Evolutionary conservation across 2,113 vertebrate species (phyloP), one percentile per base, ranked within the genome.

Genomic region (Alosa alosa): DNA sequence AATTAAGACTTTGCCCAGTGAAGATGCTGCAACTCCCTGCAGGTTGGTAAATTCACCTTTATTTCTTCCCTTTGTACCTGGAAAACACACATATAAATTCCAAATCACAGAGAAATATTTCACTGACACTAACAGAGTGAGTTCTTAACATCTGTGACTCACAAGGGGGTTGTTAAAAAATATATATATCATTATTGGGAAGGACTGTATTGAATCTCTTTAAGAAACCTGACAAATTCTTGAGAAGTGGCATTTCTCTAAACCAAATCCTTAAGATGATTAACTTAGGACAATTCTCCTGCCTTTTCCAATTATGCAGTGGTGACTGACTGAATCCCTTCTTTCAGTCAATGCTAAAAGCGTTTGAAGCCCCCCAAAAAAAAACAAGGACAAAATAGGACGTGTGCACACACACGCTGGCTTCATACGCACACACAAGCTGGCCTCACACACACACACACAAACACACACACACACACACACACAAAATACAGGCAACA

Each of bases 1-100:
- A 89, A 99, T 99, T 89, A 99, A 89, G 91, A 99, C 96, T 91
- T 97, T 98, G 84, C 97, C 98, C 91, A 91, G 91, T 85, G 96
- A 94, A 57, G 97, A 97, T 81, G 97, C 95, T 75, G 98, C 97
- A 88, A 99, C 98, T 22, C 98, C 98, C 94, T 99, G 98, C 86
- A 99, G 97, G 91, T 99, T 99, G 31, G 97, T 99, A 93, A 99
- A 99, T 91, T 99, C 98, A 18, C 98, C 98, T 94, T 99, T 99
- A 94, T 99, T 99, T 95, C 98, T 97, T 91, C 98, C 98, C 93
- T 99, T 99, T 83, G 97, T 98, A 83, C 98, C 98, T 99, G 90
- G 41, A 31, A 72, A 36, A 31, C n/a, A 72, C 64, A 72, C 13
- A 55, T 18, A 17, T 55, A 15, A 18, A 55, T 55, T 55, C 15